A percentile compares a stretch with the other conserved stretches of the same genome.
phyloP scores from a whole-genome alignment of 2,113 vertebrate species.

The Pampusana beccarii region DNA sequence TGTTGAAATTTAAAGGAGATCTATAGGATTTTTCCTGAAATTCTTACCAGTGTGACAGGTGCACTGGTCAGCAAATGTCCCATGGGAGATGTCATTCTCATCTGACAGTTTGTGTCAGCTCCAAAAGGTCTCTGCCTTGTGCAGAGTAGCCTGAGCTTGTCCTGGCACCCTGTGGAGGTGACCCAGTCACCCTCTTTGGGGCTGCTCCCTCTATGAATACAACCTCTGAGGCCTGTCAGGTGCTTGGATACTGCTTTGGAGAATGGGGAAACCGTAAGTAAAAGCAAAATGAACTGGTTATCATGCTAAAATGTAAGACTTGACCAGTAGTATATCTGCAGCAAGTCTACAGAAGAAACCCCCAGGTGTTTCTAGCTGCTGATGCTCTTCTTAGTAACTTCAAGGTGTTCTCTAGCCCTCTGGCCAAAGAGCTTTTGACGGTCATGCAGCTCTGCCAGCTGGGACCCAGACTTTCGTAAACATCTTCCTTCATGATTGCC shows the following conservation, averaged over 20 bases:
- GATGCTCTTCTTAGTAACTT: not conserved
- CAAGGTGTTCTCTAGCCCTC: not conserved
- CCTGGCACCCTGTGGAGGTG: not conserved
- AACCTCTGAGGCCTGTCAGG: not conserved
- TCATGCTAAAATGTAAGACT: not conserved
- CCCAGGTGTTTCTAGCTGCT: not conserved
- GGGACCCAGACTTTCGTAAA: not conserved
- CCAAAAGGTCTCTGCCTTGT: not conserved
- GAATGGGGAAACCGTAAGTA: not conserved
- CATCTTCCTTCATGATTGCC: not conserved
- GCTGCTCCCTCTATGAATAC: not conserved
- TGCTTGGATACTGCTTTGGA: not conserved
- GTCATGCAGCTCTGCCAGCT: not conserved
- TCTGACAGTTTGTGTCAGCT: not conserved
- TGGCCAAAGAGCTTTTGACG: not conserved
- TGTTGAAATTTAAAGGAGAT: not conserved
- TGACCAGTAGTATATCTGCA: not conserved
- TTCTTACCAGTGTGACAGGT: not conserved
- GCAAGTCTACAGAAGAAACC: not conserved
- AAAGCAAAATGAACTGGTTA: not conserved
- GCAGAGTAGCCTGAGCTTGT: not conserved
- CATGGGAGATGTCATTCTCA: not conserved
- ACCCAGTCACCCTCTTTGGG: not conserved
- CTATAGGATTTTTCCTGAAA: not conserved
- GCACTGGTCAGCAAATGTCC: not conserved